Base-by-base conservation (phyloP, 2,888 invertebrate genomes). In the Idaea aversata region DNA sequence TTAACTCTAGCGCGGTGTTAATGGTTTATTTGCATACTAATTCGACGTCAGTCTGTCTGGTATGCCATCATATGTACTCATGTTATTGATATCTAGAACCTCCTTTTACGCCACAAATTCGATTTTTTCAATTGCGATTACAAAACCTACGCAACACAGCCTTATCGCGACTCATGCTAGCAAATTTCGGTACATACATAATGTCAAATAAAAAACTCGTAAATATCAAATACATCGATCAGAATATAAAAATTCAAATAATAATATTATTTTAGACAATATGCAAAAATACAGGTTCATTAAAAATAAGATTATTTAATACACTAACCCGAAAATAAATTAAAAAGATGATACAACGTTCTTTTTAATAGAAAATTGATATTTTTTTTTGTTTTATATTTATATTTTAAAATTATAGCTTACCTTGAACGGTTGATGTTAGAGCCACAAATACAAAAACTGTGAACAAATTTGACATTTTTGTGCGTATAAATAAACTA, bases 181-280 rank as follows among this genome's bases (percentile, higher is more conserved):
- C 47, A 2, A 7, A 47, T 47, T 47, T 47, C 13, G 13, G 13
- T 47, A 10, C 13, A 5, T 47, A 47, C 5, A 10, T 47, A 47
- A 47, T 47, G 13, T 47, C 10, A 47, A 47, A 13, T 47, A 47
- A 47, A 47, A 47, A 47, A 6, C 47, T 47, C 47, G 47, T 47
- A 47, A 47, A 47, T 47, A 47, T 47, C 47, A 47, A 47, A 47
- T 47, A 47, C 47, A 47, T 47, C 47, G 47, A 47, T 47, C 47
- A 47, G 47, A 47, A 47, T 47, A 47, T 47, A 47, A 47, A 25
- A 47, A 47, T 47, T 47, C 47, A 13, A 47, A 47, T 47, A 47
- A 47, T 47, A 47, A 47, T 47, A 47, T 47, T 10, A 47, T 47
- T 47, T 47, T 4, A 10, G 10, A 47, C 10, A 47, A 47, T 47